Conservation (phyloP, 2,113 vertebrate species). For the Polypterus bichir region DNA sequence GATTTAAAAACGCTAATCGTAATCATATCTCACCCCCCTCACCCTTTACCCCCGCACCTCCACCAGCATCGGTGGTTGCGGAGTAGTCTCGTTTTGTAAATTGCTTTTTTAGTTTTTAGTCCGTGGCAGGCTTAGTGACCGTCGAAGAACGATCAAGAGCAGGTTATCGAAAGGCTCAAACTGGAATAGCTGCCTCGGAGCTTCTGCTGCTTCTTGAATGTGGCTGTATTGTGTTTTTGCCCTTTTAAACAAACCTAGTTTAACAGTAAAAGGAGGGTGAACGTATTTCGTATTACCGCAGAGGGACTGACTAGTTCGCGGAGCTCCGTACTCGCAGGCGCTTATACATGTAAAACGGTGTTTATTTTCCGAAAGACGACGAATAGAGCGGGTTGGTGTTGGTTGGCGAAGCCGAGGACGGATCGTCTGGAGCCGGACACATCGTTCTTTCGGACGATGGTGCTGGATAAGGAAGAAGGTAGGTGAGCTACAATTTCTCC, state of each 20-base stretch:
- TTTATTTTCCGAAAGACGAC: constrained; percentile 31
- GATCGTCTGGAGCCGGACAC: constrained; percentile 73
- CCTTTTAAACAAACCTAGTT: no score
- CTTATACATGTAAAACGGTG: background rate
- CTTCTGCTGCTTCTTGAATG: no score
- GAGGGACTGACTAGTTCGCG: constrained; percentile 10
- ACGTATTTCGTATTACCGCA: constrained; percentile 20
- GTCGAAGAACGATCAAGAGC: constrained; percentile 1
- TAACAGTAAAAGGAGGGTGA: no score
- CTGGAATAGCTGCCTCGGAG: no score
- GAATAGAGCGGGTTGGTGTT: constrained; percentile 34
- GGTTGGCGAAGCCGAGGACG: constrained; percentile 74
- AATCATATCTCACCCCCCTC: no score
- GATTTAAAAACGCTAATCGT: no score
- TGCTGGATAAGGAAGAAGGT: constrained; percentile 99
- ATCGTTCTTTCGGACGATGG: constrained; percentile 86
- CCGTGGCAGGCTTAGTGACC: constrained; percentile 28
- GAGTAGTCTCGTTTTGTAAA: constrained; percentile 34
- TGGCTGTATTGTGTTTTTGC: no score
- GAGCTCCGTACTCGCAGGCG: no score
- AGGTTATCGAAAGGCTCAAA: no score
- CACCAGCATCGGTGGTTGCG: constrained; percentile 27
- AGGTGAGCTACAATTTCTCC: constrained; percentile 49
- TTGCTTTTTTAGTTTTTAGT: constrained; percentile 30
- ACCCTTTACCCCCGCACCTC: no score